Evolutionary conservation across 2,113 vertebrate genomes (phyloP).

Genomic region (Nothoprocta pentlandii): DNA sequence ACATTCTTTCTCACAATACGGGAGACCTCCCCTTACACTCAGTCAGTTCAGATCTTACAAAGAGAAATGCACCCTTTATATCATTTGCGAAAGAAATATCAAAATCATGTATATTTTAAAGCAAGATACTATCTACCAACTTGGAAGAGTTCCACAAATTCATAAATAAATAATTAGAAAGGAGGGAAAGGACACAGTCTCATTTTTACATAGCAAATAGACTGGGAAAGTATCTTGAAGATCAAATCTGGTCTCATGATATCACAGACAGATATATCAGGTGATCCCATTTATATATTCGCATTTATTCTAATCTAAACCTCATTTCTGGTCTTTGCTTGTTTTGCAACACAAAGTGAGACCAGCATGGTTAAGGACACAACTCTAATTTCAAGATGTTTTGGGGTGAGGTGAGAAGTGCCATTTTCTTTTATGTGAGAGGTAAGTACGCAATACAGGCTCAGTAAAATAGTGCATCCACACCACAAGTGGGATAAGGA

Average conservation of each 20-base stretch:
- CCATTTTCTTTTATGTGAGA: not conserved
- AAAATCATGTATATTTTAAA: not conserved
- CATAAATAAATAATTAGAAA: not conserved
- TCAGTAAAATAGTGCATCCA: not conserved
- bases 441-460: not conserved
- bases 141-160: not conserved
- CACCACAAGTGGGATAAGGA: not conserved
- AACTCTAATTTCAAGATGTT: not conserved
- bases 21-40: accelerated
- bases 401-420: not conserved
- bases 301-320: not conserved
- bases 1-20: not conserved
- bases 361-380: not conserved
- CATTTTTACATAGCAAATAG: not conserved
- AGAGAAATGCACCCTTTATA: not conserved
- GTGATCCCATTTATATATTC: not conserved
- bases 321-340: not conserved
- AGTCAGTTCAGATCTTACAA: not conserved
- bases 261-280: not conserved
- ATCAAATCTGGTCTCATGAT: not conserved
- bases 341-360: not conserved
- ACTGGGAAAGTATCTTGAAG: not conserved
- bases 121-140: not conserved
- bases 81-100: not conserved
- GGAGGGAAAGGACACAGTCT: not conserved